A percentile compares a stretch with the other conserved stretches of the same genome.
Evolutionary conservation across 2,113 vertebrate genomes (phyloP).

Genomic region (Corythaeola cristata): DNA sequence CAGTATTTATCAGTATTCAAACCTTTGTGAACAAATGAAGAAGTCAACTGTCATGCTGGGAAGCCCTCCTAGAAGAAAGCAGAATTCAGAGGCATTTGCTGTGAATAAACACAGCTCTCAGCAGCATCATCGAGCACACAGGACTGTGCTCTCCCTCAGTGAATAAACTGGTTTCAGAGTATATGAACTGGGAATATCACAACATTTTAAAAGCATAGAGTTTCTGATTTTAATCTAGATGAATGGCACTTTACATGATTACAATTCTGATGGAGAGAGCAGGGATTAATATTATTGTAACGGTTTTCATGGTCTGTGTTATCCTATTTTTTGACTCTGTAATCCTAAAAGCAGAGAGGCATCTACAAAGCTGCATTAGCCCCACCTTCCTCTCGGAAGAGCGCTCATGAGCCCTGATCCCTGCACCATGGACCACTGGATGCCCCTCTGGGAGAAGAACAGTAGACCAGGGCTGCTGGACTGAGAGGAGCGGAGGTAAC

Average conservation of each 20-base stretch:
- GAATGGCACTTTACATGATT: neutral
- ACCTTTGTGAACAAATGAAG: neutral
- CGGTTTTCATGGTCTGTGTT: neutral
- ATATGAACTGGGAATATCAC: neutral
- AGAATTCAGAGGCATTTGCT: neutral
- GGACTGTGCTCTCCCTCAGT: neutral
- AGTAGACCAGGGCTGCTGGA: neutral
- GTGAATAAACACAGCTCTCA: neutral
- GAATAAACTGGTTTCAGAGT: neutral
- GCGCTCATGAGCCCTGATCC: neutral
- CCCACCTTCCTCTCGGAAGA: neutral
- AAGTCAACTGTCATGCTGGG: neutral
- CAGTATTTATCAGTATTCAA: neutral
- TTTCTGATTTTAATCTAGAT: neutral
- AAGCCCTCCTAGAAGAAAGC: neutral
- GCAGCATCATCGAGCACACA: fast-evolving
- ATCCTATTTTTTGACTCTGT: neutral
- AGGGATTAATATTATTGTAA: neutral
- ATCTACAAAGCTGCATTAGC: neutral
- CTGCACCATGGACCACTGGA: neutral
- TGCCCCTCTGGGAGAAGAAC: neutral
- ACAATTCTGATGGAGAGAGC: neutral
- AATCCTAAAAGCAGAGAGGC: neutral
- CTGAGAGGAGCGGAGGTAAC: no score
- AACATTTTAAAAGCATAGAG: neutral